Evolutionary conservation across 2,888 invertebrate genomes (phyloP).

Genomic region (Quadroppia sp.): DNA sequence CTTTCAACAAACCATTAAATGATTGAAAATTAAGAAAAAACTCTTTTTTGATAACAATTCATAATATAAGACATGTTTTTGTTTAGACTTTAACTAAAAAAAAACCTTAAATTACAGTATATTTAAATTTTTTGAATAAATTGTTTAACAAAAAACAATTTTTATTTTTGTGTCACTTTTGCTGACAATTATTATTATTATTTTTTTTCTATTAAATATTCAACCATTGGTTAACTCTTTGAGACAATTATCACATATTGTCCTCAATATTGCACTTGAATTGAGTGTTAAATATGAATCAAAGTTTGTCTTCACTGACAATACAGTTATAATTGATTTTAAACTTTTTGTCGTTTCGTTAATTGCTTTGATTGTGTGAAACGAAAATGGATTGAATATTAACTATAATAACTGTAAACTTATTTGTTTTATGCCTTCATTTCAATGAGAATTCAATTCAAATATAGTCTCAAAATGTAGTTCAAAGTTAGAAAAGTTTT

Average conservation of each 20-base stretch:
- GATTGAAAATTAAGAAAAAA: not conserved
- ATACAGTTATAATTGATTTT: not conserved
- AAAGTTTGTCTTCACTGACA: not conserved
- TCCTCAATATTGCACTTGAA: not conserved
- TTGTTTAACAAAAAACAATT: too few relatives aligned
- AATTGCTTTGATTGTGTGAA: constrained; percentile 2
- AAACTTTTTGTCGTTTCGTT: not conserved
- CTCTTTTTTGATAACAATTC: not conserved
- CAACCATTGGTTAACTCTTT: not conserved
- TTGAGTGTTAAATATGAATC: not conserved
- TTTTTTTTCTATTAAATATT: not conserved
- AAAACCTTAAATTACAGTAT: too few relatives aligned
- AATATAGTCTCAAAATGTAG: not conserved
- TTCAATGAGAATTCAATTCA: not conserved
- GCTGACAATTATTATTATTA: not conserved
- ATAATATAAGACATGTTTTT: not conserved
- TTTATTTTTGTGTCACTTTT: not conserved
- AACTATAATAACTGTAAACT: not conserved
- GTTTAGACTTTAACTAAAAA: too few relatives aligned
- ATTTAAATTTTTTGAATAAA: too few relatives aligned
- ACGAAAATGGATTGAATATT: not conserved
- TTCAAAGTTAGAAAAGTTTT: constrained; percentile 18
- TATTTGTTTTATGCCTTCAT: constrained; percentile 10
- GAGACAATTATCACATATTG: not conserved
- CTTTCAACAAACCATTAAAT: not conserved